Evolutionary conservation across 2,888 invertebrate species (phyloP).

Genomic region (Coleophora deauratella): DNA sequence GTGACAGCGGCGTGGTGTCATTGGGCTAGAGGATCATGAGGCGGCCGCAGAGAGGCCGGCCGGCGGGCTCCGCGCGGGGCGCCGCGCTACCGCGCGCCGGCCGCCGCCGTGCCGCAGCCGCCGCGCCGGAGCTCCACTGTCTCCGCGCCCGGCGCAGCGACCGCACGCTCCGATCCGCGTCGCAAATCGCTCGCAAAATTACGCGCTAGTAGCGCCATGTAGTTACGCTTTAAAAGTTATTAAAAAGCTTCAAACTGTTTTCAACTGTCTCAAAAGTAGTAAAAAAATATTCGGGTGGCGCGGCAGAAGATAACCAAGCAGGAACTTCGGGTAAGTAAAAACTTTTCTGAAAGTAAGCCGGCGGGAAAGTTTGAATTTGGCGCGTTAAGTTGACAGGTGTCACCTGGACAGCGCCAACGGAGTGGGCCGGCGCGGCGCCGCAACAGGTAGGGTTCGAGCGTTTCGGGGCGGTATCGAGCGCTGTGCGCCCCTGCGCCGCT

Average conservation of each 20-base stretch:
- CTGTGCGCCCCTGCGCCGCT: not conserved
- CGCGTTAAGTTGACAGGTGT: not conserved
- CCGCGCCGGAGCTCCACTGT: conserved; percentile 12
- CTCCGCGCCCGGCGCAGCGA: conserved; percentile 18
- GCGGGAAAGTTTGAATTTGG: conserved; percentile 3
- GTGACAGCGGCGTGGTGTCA: not conserved
- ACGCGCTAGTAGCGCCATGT: conserved; percentile 38
- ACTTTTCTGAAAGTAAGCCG: conserved; percentile 11
- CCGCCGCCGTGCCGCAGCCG: too few species aligned
- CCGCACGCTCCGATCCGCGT: conserved; percentile 31
- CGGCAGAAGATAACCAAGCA: conserved; percentile 30
- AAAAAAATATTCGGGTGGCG: conserved; percentile 35
- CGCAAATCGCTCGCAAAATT: conserved; percentile 22
- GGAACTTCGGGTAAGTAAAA: conserved; percentile 45
- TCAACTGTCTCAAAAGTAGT: conserved; percentile 46
- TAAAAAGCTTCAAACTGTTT: conserved; percentile 48
- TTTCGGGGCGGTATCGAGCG: conserved; percentile 17
- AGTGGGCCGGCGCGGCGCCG: conserved; percentile 33
- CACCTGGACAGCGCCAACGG: too few species aligned
- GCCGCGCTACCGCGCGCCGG: not conserved
- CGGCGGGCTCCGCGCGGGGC: not conserved
- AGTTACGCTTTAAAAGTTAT: conserved; percentile 29
- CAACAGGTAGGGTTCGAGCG: conserved; percentile 62
- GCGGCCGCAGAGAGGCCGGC: not conserved
- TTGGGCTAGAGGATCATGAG: not conserved